Percentiles rank a stretch among this genome's conserved stretches.
These are phyloP conservation scores for Neoniphon sammara DNA, from an alignment of 2,797 vertebrate species.

Conservation along the genomic window DNA sequence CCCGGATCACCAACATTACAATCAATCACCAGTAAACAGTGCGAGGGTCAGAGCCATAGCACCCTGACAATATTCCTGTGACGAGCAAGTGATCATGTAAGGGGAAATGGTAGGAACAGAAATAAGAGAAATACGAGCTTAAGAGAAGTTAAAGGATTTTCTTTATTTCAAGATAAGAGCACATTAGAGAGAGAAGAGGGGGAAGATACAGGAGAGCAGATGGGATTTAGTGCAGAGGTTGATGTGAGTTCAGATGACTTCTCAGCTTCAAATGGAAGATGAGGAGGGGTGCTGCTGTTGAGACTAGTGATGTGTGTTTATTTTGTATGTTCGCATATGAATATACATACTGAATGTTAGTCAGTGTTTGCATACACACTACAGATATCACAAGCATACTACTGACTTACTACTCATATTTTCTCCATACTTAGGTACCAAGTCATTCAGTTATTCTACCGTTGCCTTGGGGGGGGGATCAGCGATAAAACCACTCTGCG, in stretches of 20 bases:
- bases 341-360: no score
- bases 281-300: not conserved
- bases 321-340: no score
- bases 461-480: no score
- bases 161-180: not conserved
- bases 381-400: no score
- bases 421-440: no score
- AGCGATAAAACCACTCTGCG: no score
- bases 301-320: conserved; percentile 2
- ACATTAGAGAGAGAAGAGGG: not conserved
- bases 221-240: not conserved
- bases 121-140: conserved; percentile 3
- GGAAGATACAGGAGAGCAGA: not conserved
- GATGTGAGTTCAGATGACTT: not conserved
- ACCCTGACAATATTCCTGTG: not conserved
- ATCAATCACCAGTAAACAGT: not conserved
- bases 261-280: not conserved
- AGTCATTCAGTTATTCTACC: no score
- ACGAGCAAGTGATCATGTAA: not conserved
- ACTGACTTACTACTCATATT: no score
- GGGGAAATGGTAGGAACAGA: not conserved
- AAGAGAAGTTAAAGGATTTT: not conserved
- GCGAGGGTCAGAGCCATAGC: not conserved
- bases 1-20: no score
- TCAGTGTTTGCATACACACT: no score